Evolutionary conservation across 64 coral and sea anemone species (phyloP).

Genomic region (Stichodactyla mertensii): DNA sequence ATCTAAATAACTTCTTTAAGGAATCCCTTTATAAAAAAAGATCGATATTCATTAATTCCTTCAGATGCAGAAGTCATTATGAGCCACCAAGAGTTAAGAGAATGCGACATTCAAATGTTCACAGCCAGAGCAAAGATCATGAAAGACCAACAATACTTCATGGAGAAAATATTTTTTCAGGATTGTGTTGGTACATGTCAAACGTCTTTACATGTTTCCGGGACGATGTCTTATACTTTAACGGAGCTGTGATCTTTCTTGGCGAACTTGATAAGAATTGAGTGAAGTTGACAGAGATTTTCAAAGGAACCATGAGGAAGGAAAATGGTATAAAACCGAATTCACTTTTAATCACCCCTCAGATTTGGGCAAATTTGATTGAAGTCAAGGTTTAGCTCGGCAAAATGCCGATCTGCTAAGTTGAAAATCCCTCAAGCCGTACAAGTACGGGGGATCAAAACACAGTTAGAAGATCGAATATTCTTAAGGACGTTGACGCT

Average conservation of each 20-base stretch:
- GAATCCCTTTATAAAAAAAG: not conserved
- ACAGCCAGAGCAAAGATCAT: not conserved
- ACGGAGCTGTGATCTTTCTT: not conserved
- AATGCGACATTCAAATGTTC: not conserved
- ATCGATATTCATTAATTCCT: not conserved
- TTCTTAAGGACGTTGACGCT: not conserved
- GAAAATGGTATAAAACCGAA: not conserved
- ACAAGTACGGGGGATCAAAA: not conserved
- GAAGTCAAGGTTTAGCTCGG: not conserved
- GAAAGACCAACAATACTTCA: not conserved
- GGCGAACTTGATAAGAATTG: not conserved
- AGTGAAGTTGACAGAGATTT: not conserved
- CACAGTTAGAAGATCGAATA: not conserved
- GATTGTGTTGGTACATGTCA: constrained; percentile 2
- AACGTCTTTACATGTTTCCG: not conserved
- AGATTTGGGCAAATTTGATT: not conserved
- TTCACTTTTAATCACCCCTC: not conserved
- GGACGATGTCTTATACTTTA: not conserved
- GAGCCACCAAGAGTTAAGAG: not conserved
- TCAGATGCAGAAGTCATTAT: not conserved
- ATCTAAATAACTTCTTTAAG: not conserved
- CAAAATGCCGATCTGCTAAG: not conserved
- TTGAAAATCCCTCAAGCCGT: not conserved
- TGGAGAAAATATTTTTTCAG: not conserved
- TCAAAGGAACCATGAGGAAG: not conserved